phyloP scores from a whole-genome alignment of 2,113 vertebrate species.

The Charina bottae region DNA sequence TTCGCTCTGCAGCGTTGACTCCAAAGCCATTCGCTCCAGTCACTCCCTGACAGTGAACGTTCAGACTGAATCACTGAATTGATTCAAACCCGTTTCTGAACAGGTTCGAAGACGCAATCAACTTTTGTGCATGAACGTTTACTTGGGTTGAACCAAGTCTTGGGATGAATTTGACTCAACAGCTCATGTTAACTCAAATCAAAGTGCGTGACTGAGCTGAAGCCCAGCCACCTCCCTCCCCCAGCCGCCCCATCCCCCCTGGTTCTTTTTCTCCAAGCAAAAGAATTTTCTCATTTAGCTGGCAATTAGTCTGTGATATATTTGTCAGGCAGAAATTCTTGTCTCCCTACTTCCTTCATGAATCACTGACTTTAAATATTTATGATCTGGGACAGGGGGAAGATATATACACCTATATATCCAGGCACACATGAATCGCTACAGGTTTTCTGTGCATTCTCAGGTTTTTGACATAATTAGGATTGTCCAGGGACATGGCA shows the following conservation, averaged over 20 bases:
- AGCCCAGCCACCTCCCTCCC: neutral
- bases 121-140: neutral
- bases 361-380: rapidly evolving
- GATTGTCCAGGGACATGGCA: too few species aligned
- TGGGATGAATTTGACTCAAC: neutral
- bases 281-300: conserved; percentile 3
- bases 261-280: neutral
- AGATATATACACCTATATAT: neutral
- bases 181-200: neutral
- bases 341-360: rapidly evolving
- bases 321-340: neutral
- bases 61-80: neutral
- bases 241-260: neutral
- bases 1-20: neutral
- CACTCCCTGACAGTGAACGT: neutral
- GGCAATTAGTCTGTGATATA: conserved; percentile 3
- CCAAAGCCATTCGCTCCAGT: neutral
- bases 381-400: neutral
- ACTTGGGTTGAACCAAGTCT: neutral
- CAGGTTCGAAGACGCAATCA: neutral
- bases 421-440: neutral
- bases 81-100: neutral
- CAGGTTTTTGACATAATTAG: neutral
- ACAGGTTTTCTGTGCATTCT: neutral
- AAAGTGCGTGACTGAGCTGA: neutral